Percentiles rank a stretch among this genome's conserved stretches.
These are phyloP conservation scores for Coptotermes formosanus DNA, from an alignment of 1,140 invertebrate species.

Conservation along the genomic window DNA sequence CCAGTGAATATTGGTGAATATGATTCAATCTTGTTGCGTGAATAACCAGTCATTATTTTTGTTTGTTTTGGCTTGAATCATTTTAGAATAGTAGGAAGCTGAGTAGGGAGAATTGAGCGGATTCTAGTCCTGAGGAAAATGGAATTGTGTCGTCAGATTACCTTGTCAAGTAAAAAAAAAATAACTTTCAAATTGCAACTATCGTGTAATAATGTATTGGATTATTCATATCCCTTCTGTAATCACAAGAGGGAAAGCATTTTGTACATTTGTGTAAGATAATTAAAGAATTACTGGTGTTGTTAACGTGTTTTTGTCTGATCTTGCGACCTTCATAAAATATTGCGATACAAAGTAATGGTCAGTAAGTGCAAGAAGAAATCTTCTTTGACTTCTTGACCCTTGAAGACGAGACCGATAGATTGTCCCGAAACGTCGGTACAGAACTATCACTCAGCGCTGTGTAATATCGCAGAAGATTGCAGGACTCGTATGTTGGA, in stretches of 20 bases:
- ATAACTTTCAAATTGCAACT: neutral
- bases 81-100: neutral
- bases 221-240: neutral
- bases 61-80: neutral
- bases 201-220: neutral
- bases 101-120: neutral
- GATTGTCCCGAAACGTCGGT: no score
- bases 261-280: constrained; percentile 11
- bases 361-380: no score
- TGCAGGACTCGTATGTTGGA: no score
- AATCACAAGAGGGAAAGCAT: neutral
- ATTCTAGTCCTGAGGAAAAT: constrained; percentile 17
- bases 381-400: no score
- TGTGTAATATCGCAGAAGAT: no score
- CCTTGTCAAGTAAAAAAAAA: neutral
- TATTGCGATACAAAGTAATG: neutral
- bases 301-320: neutral
- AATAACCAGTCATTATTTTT: neutral
- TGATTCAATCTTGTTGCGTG: neutral
- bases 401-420: no score
- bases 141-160: neutral
- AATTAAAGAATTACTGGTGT: constrained; percentile 8
- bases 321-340: neutral
- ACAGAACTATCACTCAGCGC: no score
- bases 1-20: neutral